Base-by-base conservation (phyloP, 2,113 vertebrate genomes). In the Petrocephalus zakoni region DNA sequence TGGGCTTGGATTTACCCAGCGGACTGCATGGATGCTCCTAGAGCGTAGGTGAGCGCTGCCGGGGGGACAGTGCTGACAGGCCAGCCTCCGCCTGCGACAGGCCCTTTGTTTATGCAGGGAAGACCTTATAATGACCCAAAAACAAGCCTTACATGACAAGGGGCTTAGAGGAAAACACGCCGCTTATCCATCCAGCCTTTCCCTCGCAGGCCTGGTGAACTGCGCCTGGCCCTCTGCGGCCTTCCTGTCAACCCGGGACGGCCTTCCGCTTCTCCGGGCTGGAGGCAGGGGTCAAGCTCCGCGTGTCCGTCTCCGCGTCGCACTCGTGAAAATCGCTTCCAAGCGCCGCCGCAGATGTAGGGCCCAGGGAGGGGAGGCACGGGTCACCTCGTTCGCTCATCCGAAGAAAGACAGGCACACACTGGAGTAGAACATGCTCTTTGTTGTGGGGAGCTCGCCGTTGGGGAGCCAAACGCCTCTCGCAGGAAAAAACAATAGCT, bases 361-460 rank as follows among this genome's bases (percentile, higher is more conserved):
- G 53, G 72, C 10, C 46, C 68, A 19, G 53, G 47, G 89, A 86
- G 87, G 89, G 86, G 91, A 89, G 89, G 37, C 53, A 90, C 75
- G 89, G 87, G 84, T 86, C 9, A 22, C 61, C 11, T 61, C 88
- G 88, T 78, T 90, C 84, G 17, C 88, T 21, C 13, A 10, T 34
- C 4, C 17, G 37, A 25, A 17, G 47, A 49, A 21, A 56, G 8
- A 52, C 9, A 53, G 10, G 22, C 53, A 75, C 37, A 58, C 15
- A 46, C 85, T 81, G n/a, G 21, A 29, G 55, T 17, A 37, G 75
- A 68, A 61, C 55, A 72, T 29, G 56, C 64, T 51, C 58, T 25
- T 90, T 53, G 22, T 75, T 55, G 53, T 17, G 5, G 5, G 2
- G 37, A 13, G 88, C 11, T 49, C 37, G 21, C 9, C 11, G 42